Conservation (phyloP, 2,113 vertebrate genomes). For the Psettodes erumei region DNA sequence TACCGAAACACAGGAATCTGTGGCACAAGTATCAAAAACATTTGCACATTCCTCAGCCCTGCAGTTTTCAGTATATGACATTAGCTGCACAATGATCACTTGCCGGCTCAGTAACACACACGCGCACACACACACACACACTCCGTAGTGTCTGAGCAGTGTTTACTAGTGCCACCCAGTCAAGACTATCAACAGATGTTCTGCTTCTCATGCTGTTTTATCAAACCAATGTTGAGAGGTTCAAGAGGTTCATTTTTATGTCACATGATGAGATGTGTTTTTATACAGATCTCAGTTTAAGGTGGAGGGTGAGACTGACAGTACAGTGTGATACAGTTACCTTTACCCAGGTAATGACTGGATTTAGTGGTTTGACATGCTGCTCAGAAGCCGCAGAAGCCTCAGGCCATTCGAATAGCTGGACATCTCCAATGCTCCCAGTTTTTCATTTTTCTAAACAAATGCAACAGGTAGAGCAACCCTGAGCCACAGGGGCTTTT, state of each 20-base stretch:
- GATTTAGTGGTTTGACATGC: constrained; percentile 28
- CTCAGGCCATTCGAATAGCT: background rate
- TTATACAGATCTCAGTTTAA: background rate
- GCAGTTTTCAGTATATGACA: background rate
- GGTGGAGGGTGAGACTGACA: constrained; percentile 15
- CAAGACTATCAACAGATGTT: constrained; percentile 5
- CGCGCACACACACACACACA: too few relatives aligned
- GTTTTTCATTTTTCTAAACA: background rate
- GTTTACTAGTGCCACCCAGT: background rate
- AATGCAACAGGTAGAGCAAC: constrained; percentile 36
- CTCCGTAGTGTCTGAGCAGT: background rate
- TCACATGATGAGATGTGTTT: background rate
- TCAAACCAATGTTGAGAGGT: background rate
- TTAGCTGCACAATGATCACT: background rate
- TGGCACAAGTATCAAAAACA: background rate
- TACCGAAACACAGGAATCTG: background rate
- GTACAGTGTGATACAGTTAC: constrained; percentile 10
- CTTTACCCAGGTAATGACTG: constrained; percentile 17
- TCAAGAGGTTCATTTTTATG: background rate
- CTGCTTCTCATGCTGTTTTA: background rate
- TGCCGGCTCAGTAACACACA: background rate
- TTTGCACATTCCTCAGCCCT: background rate
- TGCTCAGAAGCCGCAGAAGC: constrained; percentile 3
- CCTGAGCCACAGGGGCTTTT: constrained; percentile 30
- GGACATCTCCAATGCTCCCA: background rate